phyloP scores from a whole-genome alignment of 1,140 invertebrate genomes.

The Drosophila jambulina region DNA sequence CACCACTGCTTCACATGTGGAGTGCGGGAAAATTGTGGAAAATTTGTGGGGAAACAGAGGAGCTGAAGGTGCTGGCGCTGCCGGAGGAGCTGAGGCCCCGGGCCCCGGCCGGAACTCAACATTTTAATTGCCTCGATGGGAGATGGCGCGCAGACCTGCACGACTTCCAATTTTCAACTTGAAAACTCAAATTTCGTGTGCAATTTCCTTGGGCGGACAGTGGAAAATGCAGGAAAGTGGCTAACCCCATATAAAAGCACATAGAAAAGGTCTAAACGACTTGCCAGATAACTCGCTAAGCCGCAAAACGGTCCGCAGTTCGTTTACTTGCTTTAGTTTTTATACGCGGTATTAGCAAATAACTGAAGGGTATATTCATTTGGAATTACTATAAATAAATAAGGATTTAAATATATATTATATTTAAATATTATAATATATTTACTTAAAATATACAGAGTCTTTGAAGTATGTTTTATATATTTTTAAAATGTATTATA shows the following conservation, averaged over 20 bases:
- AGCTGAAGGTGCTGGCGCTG: no score
- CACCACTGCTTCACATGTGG: conserved; percentile 31
- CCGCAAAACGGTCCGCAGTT: conserved; percentile 72
- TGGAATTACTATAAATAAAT: rapidly evolving
- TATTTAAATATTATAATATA: not conserved
- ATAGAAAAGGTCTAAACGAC: conserved; percentile 49
- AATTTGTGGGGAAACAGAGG: not conserved
- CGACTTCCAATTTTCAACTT: conserved; percentile 57
- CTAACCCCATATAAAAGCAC: conserved; percentile 39
- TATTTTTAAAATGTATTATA: not conserved
- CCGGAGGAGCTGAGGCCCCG: conserved; percentile 4
- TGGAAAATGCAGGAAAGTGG: conserved; percentile 14
- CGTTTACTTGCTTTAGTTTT: conserved; percentile 31
- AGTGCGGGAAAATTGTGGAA: conserved; percentile 28
- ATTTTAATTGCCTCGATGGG: conserved; percentile 73
- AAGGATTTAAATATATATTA: no score
- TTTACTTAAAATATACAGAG: not conserved
- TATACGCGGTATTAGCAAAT: not conserved
- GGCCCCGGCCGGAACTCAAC: conserved; percentile 35
- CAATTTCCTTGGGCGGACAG: conserved; percentile 58
- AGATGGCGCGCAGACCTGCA: conserved; percentile 22
- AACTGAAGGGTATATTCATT: not conserved
- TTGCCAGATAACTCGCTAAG: conserved; percentile 75
- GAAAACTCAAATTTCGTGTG: conserved; percentile 67
- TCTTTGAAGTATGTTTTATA: not conserved